Evolutionary conservation across 2,113 vertebrate species (phyloP).

Genomic region (Sander lucioperca): DNA sequence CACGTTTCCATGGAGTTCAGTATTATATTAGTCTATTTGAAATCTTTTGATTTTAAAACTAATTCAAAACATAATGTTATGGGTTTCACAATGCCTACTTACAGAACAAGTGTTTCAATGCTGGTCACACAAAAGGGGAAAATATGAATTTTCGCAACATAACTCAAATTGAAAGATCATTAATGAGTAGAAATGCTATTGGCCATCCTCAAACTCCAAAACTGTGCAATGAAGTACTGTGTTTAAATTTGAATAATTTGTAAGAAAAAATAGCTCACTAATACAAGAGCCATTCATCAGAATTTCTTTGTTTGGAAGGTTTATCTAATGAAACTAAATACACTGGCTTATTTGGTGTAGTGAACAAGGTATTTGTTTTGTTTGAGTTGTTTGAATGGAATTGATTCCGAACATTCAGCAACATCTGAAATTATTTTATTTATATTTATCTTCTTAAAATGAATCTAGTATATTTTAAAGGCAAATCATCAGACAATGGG

Average conservation of each 20-base stretch:
- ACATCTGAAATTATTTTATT: background rate
- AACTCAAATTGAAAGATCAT: background rate
- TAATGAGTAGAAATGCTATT: background rate
- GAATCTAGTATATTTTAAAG: background rate
- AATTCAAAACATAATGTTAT: background rate
- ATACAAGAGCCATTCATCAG: background rate
- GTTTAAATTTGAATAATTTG: background rate
- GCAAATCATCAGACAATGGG: background rate
- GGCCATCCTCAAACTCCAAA: background rate
- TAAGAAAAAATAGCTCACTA: background rate
- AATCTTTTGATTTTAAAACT: background rate
- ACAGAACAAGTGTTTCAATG: background rate
- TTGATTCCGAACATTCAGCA: background rate
- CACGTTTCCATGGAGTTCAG: background rate
- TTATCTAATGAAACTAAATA: background rate
- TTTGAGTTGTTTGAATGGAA: slow-evolving; percentile 6
- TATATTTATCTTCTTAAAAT: background rate
- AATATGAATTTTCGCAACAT: no score
- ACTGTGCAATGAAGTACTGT: background rate
- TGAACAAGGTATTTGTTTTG: background rate
- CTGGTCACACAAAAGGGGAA: background rate
- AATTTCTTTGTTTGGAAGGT: background rate
- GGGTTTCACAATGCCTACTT: background rate
- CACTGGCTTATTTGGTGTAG: background rate
- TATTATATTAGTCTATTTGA: background rate